Conservation (phyloP, 2,797 vertebrate genomes). For the Acridotheres tristis region DNA sequence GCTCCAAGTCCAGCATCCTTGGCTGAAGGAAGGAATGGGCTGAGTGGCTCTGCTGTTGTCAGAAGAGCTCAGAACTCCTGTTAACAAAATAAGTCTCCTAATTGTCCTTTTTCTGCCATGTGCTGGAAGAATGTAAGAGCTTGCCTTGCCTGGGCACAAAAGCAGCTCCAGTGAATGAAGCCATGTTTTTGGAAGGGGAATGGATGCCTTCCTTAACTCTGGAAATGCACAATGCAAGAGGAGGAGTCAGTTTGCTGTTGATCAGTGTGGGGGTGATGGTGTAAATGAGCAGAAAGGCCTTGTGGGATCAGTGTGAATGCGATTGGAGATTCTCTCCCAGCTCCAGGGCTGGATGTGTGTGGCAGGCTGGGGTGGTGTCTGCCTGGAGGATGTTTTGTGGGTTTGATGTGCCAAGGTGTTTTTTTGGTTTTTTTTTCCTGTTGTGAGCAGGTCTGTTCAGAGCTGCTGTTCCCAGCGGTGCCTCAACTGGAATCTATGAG, state of each 20-base stretch:
- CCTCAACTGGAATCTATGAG: slow-evolving; percentile 97
- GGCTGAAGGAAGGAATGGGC: background rate
- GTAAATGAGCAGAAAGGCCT: background rate
- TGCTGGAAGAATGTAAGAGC: background rate
- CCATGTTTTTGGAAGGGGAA: background rate
- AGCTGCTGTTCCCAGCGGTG: slow-evolving; percentile 97
- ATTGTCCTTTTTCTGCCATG: background rate
- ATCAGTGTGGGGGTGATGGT: background rate
- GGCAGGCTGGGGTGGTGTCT: background rate
- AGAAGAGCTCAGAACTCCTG: background rate
- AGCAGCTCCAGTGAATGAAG: background rate
- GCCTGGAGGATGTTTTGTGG: background rate
- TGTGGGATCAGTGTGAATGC: rapidly evolving
- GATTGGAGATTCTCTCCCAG: background rate
- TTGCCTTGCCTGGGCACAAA: background rate
- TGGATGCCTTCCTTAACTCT: background rate
- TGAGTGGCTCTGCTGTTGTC: background rate
- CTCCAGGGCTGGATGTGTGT: background rate
- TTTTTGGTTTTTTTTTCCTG: background rate
- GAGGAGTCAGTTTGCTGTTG: background rate
- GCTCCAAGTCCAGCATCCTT: background rate
- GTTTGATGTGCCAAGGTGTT: background rate
- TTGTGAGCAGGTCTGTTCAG: slow-evolving; percentile 87
- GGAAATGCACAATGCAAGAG: background rate
- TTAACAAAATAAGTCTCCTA: background rate